phyloP scores from a whole-genome alignment of 2,888 invertebrate species.

The Ectemnius cavifrons region DNA sequence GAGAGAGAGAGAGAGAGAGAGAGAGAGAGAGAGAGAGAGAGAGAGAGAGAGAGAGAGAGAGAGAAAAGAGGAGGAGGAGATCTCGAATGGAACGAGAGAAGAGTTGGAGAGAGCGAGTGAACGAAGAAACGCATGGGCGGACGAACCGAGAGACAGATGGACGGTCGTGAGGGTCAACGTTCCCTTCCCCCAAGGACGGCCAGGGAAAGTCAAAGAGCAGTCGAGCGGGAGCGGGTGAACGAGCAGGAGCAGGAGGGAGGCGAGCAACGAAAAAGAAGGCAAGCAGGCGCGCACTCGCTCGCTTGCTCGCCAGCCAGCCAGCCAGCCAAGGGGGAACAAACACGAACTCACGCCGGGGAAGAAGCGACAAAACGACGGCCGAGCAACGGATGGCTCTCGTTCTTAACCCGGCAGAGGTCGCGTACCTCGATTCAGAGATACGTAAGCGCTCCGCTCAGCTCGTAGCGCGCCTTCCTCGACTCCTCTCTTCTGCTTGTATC shows the following conservation, averaged over 20 bases:
- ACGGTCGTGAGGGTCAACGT: conserved; percentile 59
- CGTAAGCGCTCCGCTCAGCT: conserved; percentile 16
- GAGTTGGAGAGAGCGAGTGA: conserved; percentile 23
- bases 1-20: conserved; percentile 35
- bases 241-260: neutral
- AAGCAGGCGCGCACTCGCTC: conserved; percentile 13
- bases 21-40: conserved; percentile 37
- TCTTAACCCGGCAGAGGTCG: conserved; percentile 34
- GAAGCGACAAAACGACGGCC: conserved; percentile 18
- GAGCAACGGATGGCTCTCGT: conserved; percentile 20
- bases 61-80: no score
- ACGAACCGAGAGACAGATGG: conserved; percentile 44
- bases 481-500: conserved; percentile 17
- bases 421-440: conserved; percentile 29
- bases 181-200: conserved; percentile 60
- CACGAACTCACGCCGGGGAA: neutral
- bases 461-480: neutral
- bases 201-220: conserved; percentile 57
- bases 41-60: conserved; percentile 35
- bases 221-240: conserved; percentile 30
- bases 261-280: neutral
- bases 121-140: conserved; percentile 26
- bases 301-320: no score
- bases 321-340: neutral
- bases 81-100: neutral